A percentile compares a stretch with the other conserved stretches of the same genome.
These are phyloP conservation scores for Oligia fasciuncula DNA, from an alignment of 2,888 invertebrate genomes.

Conservation along the genomic window DNA sequence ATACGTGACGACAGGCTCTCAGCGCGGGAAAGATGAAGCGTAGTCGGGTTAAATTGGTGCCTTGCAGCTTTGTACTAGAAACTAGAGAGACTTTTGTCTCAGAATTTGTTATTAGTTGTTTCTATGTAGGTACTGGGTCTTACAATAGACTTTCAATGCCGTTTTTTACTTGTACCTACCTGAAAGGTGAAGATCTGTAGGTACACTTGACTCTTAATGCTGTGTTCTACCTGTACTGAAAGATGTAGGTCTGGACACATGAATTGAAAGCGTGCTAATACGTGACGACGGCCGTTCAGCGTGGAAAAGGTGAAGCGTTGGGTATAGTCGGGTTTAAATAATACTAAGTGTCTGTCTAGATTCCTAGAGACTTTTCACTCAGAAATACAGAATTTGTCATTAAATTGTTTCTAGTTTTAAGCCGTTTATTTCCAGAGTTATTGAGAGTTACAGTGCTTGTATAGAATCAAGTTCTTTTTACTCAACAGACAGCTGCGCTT, in stretches of 20 bases:
- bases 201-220: background rate
- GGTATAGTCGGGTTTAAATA: conserved; percentile 21
- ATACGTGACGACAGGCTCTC: conserved; percentile 64
- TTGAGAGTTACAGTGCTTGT: background rate
- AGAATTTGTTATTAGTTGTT: conserved; percentile 9
- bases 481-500: background rate
- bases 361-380: background rate
- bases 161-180: background rate
- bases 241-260: conserved; percentile 54
- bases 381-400: background rate
- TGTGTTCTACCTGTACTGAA: too few species aligned
- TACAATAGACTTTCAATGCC: background rate
- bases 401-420: conserved; percentile 2
- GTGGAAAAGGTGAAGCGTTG: conserved; percentile 32
- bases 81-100: conserved; percentile 16
- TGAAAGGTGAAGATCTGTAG: background rate
- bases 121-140: background rate
- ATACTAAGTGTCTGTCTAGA: background rate
- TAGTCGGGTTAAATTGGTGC: conserved; percentile 36
- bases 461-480: background rate
- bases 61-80: conserved; percentile 27
- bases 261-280: conserved; percentile 74
- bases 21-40: conserved; percentile 50
- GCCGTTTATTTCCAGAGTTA: background rate
- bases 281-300: conserved; percentile 51